Evolutionary conservation across 2,113 vertebrate species (phyloP), one percentile per base, ranked within the genome.

Genomic region (Spea multiplicata): DNA sequence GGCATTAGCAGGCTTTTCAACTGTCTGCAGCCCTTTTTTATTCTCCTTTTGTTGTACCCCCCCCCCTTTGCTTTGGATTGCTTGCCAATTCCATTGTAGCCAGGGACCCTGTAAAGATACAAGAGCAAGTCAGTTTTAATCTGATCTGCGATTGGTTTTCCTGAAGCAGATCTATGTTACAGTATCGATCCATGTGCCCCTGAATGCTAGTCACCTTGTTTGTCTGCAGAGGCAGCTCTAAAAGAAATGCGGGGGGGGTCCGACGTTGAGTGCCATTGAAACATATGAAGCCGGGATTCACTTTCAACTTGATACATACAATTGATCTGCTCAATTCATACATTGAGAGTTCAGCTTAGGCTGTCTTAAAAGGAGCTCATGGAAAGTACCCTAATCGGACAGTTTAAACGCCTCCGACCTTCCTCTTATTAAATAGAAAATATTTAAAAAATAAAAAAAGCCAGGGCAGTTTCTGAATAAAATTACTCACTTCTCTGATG

Each of bases 111-210:
- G 91, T 89, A 89, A 90, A 94, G 94, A 94, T 93, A 94, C 93
- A 94, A 94, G 94, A 86, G 93, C 93, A 93, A 95, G 94, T 96
- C 93, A 88, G 89, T 94, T 95, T 91, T 93, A 94, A 94, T 95
- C 94, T 94, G 92, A 93, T 92, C 91, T 81, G 71, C 90, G 87
- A 95, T 96, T 96, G 94, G 91, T 93, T 95, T 94, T 88, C 87
- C 92, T 87, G 79, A 92, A 91, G 89, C 90, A 83, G 88, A 94
- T 91, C 92, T 85, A 84, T 88, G 90, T 87, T 84, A 78, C 85
- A 30, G 85, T 90, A 93, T 94, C 84, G 89, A 94, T 92, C 88
- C 52, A 44, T 16, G 81, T 86, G 84, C 86, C 85, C 84, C 81
- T 44, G 73, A 82, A 77, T 64, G 67, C 88, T 87, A 84, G 80